Percentiles rank a stretch among this genome's conserved stretches.
These are phyloP conservation scores for Hydrophis major DNA, from an alignment of 2,797 vertebrate genomes.

Conservation along the genomic window DNA sequence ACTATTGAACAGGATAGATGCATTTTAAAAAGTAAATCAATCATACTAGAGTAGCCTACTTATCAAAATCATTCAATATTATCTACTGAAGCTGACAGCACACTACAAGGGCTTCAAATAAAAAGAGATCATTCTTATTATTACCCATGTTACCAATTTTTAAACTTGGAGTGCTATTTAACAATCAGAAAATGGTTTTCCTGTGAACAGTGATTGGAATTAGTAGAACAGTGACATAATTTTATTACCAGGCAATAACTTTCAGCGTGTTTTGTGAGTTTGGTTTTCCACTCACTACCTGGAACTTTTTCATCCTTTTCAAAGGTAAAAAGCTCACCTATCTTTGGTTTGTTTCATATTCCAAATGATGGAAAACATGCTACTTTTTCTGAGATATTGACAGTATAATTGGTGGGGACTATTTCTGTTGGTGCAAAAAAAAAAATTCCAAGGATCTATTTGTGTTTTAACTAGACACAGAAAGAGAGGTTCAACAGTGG, in stretches of 20 bases:
- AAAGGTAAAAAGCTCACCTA: background rate
- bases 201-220: background rate
- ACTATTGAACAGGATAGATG: background rate
- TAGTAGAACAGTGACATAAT: background rate
- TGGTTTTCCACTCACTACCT: background rate
- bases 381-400: no score
- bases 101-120: background rate
- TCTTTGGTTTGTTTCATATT: background rate
- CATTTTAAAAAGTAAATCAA: background rate
- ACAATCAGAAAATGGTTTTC: background rate
- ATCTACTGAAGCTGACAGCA: background rate
- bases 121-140: background rate
- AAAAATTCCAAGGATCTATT: background rate
- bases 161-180: background rate
- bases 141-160: background rate
- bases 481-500: background rate
- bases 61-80: background rate
- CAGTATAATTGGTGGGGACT: background rate
- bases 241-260: background rate
- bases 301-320: background rate
- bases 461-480: background rate
- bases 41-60: background rate
- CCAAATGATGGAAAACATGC: background rate
- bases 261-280: background rate
- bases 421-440: background rate